Base-by-base conservation (phyloP, 2,888 invertebrate genomes). In the Anthoptus insignis region DNA sequence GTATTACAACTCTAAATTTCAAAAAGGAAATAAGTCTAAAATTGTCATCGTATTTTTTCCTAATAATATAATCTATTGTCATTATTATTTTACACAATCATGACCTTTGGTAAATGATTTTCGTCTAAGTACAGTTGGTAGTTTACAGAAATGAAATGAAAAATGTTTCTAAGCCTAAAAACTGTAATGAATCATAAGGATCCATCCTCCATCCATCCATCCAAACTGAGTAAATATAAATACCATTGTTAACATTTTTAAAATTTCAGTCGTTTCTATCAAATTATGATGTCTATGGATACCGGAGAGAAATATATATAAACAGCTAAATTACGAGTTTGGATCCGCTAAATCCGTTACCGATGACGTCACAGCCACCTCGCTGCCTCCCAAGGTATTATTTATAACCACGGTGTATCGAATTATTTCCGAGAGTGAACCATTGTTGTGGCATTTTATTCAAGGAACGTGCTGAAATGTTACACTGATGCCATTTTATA, bases 291-390 rank as follows among this genome's bases (percentile, higher is more conserved):
- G 34, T 72, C 75, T 73, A 68, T 69, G 71, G 66, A 47, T 42
- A 59, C 63, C 49, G 57, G 66, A 61, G 73, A 72, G 71, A 74
- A 68, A 72, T 67, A 72, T 73, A 72, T 67, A 71, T 61, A 67
- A 81, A 77, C 75, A 76, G 77, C 79, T 76, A 75, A 72, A 73
- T 77, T 77, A 82, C 77, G 77, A 75, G 78, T 82, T 80, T 70
- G 66, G 73, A 78, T 78, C 72, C 69, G 76, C 72, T 75, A 80
- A 73, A 83, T 77, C 79, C 75, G 74, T 77, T 71, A 69, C 34
- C 59, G 70, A 71, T 86, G 85, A 84, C 83, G 87, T 85, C 82
- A 87, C 71, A 65, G 65, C 66, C 65, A 71, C 71, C 21, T 70
- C 64, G 58, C 57, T 58, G 60, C 70, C 69, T 70, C 65, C 63